phyloP scores from a whole-genome alignment of 1,140 invertebrate genomes.

The Cepaea nemoralis region DNA sequence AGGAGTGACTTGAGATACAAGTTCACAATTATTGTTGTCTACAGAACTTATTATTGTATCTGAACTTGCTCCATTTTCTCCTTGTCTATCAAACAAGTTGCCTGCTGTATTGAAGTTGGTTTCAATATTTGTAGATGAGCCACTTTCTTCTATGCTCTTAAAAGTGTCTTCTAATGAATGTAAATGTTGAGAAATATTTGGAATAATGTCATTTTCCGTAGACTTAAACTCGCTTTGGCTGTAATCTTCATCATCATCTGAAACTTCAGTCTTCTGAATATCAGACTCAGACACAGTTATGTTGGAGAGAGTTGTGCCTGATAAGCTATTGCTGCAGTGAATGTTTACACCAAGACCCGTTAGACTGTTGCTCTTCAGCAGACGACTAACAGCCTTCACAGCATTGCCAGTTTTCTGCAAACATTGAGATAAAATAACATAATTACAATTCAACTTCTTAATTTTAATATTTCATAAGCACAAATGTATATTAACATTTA shows the following conservation, averaged over 20 bases:
- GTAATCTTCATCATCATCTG: background rate
- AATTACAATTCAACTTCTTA: no score
- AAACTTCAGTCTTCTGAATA: background rate
- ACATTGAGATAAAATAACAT: background rate
- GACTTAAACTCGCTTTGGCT: background rate
- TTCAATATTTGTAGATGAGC: background rate
- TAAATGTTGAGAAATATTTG: background rate
- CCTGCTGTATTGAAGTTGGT: background rate
- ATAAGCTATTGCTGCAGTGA: background rate
- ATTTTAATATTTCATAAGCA: no score
- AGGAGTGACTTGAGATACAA: background rate
- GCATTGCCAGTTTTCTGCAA: conserved; percentile 89
- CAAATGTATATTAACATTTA: no score
- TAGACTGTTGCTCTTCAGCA: conserved; percentile 43
- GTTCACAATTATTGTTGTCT: background rate
- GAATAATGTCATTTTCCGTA: background rate
- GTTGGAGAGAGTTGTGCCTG: background rate
- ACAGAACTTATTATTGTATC: background rate
- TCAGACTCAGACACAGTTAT: background rate
- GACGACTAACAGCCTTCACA: conserved; percentile 84
- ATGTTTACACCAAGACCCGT: conserved; percentile 13
- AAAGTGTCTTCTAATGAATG: background rate
- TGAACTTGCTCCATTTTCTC: background rate
- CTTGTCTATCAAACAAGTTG: background rate
- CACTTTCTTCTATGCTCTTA: background rate